phyloP scores from a whole-genome alignment of 2,113 vertebrate genomes.

The Nothoprocta pentlandii region DNA sequence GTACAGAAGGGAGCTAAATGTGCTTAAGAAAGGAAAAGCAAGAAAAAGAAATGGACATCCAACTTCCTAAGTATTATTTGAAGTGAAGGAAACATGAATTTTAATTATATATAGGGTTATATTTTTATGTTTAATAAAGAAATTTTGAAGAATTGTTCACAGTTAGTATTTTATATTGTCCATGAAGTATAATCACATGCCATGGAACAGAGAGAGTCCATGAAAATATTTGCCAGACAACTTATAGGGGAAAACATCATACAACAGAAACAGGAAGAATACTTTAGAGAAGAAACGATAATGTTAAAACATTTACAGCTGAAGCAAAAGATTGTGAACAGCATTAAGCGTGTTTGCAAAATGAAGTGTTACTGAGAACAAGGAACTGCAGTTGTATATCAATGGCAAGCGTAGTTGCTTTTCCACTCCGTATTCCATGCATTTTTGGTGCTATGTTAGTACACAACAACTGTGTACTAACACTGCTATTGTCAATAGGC shows the following conservation, averaged over 20 bases:
- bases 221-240: neutral
- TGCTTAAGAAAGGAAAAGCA: conserved; percentile 21
- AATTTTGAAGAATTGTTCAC: neutral
- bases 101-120: neutral
- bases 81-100: neutral
- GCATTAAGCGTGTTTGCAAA: conserved; percentile 29
- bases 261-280: conserved; percentile 14
- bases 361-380: conserved; percentile 35
- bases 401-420: conserved; percentile 94
- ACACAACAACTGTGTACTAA: conserved; percentile 59
- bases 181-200: neutral
- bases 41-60: conserved; percentile 19
- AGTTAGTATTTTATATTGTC: neutral
- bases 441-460: conserved; percentile 74
- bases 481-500: conserved; percentile 51
- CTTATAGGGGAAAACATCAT: neutral
- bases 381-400: conserved; percentile 85
- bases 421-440: conserved; percentile 80
- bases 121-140: neutral
- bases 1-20: conserved; percentile 55
- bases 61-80: conserved; percentile 49
- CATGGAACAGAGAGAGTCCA: neutral
- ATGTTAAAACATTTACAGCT: conserved; percentile 39
- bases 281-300: conserved; percentile 47
- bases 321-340: conserved; percentile 54